These are phyloP conservation scores for Lathamus discolor DNA, from an alignment of 2,113 vertebrate species.

Conservation along the genomic window DNA sequence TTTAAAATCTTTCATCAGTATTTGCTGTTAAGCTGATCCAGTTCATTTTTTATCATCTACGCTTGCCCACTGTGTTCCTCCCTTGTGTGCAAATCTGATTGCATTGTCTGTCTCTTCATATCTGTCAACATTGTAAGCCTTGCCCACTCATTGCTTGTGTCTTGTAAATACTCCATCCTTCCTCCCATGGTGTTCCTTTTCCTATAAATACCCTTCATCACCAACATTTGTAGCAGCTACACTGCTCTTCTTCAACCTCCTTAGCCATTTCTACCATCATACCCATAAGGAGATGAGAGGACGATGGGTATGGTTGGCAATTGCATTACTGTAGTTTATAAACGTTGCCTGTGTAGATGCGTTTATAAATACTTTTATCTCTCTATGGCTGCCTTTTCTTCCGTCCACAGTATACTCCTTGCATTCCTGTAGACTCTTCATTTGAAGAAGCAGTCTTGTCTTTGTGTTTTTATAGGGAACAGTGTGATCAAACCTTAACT, in stretches of 20 bases:
- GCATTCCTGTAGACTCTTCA: neutral
- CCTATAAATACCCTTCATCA: constrained; percentile 12
- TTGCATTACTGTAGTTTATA: neutral
- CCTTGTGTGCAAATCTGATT: neutral
- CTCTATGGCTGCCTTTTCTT: neutral
- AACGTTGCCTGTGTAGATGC: neutral
- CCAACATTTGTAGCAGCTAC: neutral
- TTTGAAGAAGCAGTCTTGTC: neutral
- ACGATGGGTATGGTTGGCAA: neutral
- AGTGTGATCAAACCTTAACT: neutral
- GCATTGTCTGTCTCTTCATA: neutral
- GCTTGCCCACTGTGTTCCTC: neutral
- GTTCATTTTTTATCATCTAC: neutral
- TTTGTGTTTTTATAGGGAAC: neutral
- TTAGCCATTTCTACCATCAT: neutral
- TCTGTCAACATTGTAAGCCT: constrained; percentile 1
- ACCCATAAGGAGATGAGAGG: neutral
- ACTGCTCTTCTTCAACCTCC: neutral
- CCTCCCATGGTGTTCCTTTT: neutral
- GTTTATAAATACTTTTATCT: constrained; percentile 2
- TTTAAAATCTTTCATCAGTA: neutral
- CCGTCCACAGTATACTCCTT: neutral
- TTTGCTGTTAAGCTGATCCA: neutral
- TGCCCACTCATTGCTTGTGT: constrained; percentile 14
- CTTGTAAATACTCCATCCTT: neutral